Percentiles rank a stretch among this genome's conserved stretches.
phyloP scores from a whole-genome alignment of 2,113 vertebrate genomes.

The Muscicapa adusta region DNA sequence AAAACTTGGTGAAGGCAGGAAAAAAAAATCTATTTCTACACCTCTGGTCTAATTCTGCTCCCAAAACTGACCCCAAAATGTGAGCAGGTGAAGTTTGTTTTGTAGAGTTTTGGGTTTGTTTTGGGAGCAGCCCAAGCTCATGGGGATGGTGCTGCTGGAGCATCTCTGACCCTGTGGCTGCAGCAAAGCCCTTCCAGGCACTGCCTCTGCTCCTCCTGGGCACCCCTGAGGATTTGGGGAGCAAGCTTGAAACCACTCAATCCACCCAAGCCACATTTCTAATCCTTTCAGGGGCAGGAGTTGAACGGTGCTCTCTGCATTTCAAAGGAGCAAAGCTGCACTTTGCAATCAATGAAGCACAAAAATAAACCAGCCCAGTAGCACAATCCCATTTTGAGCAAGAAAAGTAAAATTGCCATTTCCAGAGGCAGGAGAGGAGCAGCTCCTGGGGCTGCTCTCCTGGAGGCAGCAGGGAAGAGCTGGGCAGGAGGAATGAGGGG shows the following conservation, averaged over 20 bases:
- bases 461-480: not conserved
- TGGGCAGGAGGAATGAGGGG: not conserved
- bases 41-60: not conserved
- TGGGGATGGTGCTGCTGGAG: not conserved
- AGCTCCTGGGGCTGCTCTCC: not conserved
- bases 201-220: accelerated
- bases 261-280: not conserved
- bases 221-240: not conserved
- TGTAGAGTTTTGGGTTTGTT: not conserved
- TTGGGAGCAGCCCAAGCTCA: accelerated
- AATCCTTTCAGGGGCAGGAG: not conserved
- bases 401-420: not conserved
- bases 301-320: accelerated
- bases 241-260: accelerated
- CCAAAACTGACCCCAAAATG: not conserved
- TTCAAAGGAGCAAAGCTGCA: not conserved
- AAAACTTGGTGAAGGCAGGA: not conserved
- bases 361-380: not conserved
- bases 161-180: not conserved
- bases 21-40: not conserved
- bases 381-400: not conserved
- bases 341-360: not conserved
- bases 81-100: not conserved
- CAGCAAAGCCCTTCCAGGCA: not conserved
- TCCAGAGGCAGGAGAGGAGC: not conserved